Evolutionary conservation across 2,113 vertebrate genomes (phyloP).

Genomic region (Vanacampus margaritifer): DNA sequence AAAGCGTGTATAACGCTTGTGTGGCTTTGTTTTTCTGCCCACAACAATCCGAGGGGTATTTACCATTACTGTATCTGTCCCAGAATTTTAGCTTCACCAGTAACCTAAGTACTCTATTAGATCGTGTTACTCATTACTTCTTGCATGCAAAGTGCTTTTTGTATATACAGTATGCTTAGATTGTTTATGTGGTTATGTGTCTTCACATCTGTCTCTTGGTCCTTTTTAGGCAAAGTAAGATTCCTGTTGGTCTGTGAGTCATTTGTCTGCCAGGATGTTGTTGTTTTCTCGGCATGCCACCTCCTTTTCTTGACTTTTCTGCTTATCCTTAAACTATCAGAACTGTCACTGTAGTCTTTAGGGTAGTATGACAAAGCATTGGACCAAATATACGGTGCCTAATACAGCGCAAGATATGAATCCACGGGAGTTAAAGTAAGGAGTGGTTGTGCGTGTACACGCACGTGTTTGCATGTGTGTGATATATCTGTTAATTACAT

Average conservation of each 20-base stretch:
- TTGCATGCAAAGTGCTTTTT: conserved; percentile 12
- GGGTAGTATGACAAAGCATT: conserved; percentile 50
- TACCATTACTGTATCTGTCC: conserved; percentile 19
- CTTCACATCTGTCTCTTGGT: conserved; percentile 1
- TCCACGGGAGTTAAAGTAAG: background rate
- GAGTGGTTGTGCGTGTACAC: background rate
- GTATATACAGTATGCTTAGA: background rate
- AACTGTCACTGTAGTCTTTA: conserved; percentile 43
- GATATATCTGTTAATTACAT: conserved; percentile 1
- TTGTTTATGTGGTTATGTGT: conserved; percentile 9
- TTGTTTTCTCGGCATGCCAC: conserved; percentile 47
- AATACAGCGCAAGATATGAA: conserved; percentile 37
- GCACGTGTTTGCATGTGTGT: background rate
- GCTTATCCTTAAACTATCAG: conserved; percentile 27
- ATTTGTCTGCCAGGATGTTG: conserved; percentile 35
- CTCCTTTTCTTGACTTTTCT: conserved; percentile 30
- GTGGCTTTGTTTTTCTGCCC: conserved; percentile 10
- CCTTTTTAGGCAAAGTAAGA: conserved; percentile 13
- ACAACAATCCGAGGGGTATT: conserved; percentile 30
- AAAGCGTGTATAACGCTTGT: conserved; percentile 32
- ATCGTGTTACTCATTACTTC: background rate
- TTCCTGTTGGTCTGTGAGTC: conserved; percentile 37
- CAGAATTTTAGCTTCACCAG: conserved; percentile 28
- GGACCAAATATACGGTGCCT: conserved; percentile 50
- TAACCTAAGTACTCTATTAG: conserved; percentile 6